These are phyloP conservation scores for Conistra vaccinii DNA, from an alignment of 2,888 invertebrate genomes.

Conservation along the genomic window DNA sequence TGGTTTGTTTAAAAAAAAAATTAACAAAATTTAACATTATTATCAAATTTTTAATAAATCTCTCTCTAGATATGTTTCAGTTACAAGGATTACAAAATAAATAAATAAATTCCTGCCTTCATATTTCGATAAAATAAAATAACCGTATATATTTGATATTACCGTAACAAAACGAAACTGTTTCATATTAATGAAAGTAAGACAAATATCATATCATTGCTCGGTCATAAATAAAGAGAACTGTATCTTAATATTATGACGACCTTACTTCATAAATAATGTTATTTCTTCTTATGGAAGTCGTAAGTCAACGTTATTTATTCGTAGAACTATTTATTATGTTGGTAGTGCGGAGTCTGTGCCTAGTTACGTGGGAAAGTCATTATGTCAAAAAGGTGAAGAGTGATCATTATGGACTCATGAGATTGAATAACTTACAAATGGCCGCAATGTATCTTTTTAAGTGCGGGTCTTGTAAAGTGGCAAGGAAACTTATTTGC, in stretches of 20 bases:
- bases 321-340: slow-evolving; percentile 29
- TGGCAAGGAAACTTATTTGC: neutral
- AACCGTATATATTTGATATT: slow-evolving; percentile 33
- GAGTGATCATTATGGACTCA: neutral
- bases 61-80: neutral
- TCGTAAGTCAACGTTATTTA: slow-evolving; percentile 46
- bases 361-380: slow-evolving; percentile 1
- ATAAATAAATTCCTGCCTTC: neutral
- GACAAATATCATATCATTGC: slow-evolving; percentile 58
- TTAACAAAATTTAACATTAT: no score
- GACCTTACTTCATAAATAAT: slow-evolving; percentile 53
- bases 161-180: slow-evolving; percentile 20
- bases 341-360: neutral
- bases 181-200: slow-evolving; percentile 62
- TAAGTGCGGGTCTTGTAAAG: neutral
- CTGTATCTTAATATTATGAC: slow-evolving; percentile 51
- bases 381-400: slow-evolving; percentile 25
- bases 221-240: slow-evolving; percentile 59
- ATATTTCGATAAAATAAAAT: slow-evolving; percentile 1
- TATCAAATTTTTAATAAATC: neutral
- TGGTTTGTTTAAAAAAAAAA: no score
- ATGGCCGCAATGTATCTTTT: neutral
- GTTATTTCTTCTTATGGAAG: slow-evolving; percentile 31
- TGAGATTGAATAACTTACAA: neutral
- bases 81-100: neutral